These are phyloP conservation scores for Periophthalmus magnuspinnatus DNA, from an alignment of 2,797 vertebrate genomes.

Conservation along the genomic window DNA sequence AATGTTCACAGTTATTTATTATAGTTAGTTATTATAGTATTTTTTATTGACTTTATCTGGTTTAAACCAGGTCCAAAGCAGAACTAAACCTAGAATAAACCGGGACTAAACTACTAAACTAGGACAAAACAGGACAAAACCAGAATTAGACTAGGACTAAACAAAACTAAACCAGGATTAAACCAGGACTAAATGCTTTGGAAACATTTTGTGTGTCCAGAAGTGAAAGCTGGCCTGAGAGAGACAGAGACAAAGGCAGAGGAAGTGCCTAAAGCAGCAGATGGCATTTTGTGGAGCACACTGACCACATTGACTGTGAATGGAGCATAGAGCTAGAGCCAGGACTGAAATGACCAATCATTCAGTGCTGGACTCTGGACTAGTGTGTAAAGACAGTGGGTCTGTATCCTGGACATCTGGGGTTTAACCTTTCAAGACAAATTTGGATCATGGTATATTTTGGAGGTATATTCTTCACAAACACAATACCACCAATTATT, in stretches of 20 bases:
- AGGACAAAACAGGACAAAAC: background rate
- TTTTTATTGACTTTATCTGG: no score
- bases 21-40: no score
- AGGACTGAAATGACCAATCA: background rate
- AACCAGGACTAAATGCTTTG: background rate
- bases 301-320: constrained; percentile 6
- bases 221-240: background rate
- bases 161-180: background rate
- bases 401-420: constrained; percentile 9
- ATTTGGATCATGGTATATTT: background rate
- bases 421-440: background rate
- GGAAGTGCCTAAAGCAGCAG: constrained; percentile 7
- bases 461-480: no score
- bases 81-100: no score
- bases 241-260: constrained; percentile 4
- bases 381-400: constrained; percentile 12
- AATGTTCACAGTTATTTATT: no score
- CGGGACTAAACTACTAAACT: no score
- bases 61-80: no score
- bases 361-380: background rate
- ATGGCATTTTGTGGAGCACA: constrained; percentile 5
- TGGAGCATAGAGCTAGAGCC: background rate
- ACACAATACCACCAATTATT: no score
- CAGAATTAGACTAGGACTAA: background rate
- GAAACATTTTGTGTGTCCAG: background rate